Conservation (phyloP, 2,888 invertebrate species). For the Synergus gifuensis region DNA sequence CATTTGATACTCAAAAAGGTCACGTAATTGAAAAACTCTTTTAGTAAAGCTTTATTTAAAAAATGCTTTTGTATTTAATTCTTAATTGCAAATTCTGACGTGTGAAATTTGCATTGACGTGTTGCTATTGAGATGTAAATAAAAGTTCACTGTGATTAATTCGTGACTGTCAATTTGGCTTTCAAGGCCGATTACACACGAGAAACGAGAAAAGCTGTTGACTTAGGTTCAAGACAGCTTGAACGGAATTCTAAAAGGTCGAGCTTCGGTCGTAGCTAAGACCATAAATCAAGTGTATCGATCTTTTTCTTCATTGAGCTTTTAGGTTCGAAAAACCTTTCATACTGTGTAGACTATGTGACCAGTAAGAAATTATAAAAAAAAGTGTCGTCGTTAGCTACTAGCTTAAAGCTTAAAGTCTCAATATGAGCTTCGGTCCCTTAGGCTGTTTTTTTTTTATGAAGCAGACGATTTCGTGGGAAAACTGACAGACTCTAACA, state of each 20-base stretch:
- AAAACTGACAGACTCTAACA: neutral
- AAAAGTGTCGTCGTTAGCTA: conserved; percentile 51
- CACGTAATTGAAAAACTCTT: neutral
- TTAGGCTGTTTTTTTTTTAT: neutral
- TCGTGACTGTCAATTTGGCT: neutral
- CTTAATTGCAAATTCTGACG: neutral
- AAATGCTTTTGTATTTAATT: neutral
- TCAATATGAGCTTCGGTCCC: neutral
- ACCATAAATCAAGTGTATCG: conserved; percentile 65
- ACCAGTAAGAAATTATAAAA: conserved; percentile 36
- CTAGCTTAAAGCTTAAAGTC: conserved; percentile 34
- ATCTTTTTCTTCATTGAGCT: conserved; percentile 53
- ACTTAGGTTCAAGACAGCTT: conserved; percentile 61
- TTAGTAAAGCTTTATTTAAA: neutral
- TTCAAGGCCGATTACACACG: neutral
- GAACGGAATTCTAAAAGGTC: conserved; percentile 60
- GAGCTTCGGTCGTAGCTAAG: conserved; percentile 53
- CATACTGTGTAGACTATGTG: conserved; percentile 15
- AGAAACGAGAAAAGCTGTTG: conserved; percentile 42
- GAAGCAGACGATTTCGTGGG: neutral
- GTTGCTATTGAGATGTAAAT: neutral
- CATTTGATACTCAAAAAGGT: neutral
- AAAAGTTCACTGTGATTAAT: neutral
- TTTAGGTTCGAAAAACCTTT: conserved; percentile 42
- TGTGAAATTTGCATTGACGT: neutral